Evolutionary conservation across 2,113 vertebrate genomes (phyloP).

Genomic region (Phaethon lepturus): DNA sequence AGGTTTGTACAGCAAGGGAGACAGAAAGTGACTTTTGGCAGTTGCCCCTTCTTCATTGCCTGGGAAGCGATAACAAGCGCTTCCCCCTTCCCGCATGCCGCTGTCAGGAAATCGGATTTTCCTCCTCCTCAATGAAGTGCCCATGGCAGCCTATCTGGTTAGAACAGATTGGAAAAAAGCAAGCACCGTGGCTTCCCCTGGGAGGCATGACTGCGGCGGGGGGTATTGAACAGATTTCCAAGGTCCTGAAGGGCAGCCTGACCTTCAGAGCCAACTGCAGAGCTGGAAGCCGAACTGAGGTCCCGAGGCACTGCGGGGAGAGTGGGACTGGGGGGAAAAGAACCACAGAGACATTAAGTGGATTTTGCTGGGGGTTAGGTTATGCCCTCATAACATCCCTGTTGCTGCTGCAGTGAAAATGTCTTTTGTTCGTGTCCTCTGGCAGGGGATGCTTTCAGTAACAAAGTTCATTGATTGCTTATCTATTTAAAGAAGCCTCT

Average conservation of each 20-base stretch:
- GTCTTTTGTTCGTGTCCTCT: background rate
- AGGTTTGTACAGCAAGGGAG: background rate
- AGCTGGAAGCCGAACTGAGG: background rate
- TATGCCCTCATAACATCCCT: background rate
- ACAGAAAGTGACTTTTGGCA: background rate
- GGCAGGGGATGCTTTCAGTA: background rate
- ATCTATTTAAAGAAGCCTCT: constrained; percentile 52
- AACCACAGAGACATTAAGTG: background rate
- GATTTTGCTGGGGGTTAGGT: constrained; percentile 51
- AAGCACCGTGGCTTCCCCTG: background rate
- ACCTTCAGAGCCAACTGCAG: constrained; percentile 19
- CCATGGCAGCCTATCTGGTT: background rate
- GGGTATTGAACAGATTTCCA: background rate
- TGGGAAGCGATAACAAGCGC: background rate
- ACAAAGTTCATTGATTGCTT: constrained; percentile 19
- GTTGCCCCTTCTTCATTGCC: background rate
- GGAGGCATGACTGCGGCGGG: background rate
- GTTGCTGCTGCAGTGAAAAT: background rate
- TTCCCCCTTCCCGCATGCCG: background rate
- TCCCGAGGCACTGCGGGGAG: background rate
- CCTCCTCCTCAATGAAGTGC: background rate
- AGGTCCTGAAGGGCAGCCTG: constrained; percentile 1
- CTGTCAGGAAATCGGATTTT: background rate
- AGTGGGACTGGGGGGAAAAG: background rate
- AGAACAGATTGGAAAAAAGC: background rate